Base-by-base conservation (phyloP, 2,113 vertebrate species). In the Coturnix japonica region DNA sequence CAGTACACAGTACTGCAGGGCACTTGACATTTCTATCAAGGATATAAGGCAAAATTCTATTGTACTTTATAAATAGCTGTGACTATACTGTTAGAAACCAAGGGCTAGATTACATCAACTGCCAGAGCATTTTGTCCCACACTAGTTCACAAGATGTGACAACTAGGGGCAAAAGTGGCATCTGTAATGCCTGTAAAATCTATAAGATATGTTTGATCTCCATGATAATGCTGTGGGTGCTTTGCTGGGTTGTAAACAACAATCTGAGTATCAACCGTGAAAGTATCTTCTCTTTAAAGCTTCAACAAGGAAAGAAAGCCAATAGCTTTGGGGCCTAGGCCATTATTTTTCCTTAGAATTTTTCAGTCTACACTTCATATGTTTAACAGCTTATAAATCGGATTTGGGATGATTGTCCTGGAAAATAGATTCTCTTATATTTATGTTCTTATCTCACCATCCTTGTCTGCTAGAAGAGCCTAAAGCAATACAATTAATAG, bases 21-120 rank as follows among this genome's bases (percentile, higher is more conserved):
- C 30, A 85, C 81, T 95, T 93, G 89, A 89, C 83, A 93, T 94
- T 96, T 94, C 47, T 89, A 93, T 74, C 81, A 92, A 89, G 75
- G 81, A 63, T 79, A 46, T 59, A 76, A 71, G 78, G 49, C 51
- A 84, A 91, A 95, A 87, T 85, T 82, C 78, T 63, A 21, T 56
- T 65, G 56, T 89, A 44, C 39, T 83, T 83, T 71, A 61, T 70
- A 85, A 87, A 85, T 44, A 91, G 47, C 64, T 83, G 31, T 85
- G 75, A 61, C 53, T 80, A 16, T 75, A 31, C 69, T 71, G 7
- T 54, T 77, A 80, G 89, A 77, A 71, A 85, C 30, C 4, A n/a
- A 67, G 47, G 44, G 12, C 31, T 47, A 85, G 46, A 83, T 75
- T 69, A 53, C 44, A 87, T 77, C 81, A 43, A 39, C 22, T 73